These are phyloP conservation scores for Gambelia wislizenii DNA, from an alignment of 2,797 vertebrate genomes.

Conservation along the genomic window DNA sequence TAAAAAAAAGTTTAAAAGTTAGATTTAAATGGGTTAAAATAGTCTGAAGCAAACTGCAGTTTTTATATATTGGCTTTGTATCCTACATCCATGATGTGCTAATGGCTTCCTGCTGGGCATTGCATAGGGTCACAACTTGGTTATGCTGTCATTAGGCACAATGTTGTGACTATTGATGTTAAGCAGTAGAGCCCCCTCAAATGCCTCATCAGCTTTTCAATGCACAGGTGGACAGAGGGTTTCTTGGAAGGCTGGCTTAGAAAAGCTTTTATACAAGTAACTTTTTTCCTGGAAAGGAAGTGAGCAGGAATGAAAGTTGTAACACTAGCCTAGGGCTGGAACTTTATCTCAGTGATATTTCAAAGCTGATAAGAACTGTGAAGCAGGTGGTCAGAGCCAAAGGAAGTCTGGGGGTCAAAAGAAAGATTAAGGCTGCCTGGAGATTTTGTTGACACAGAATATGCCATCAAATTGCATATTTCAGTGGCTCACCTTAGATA, in stretches of 20 bases:
- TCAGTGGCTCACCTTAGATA: conserved; percentile 43
- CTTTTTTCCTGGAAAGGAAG: not conserved
- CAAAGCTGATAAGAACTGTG: conserved; percentile 36
- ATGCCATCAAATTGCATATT: conserved; percentile 43
- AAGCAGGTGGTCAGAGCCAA: conserved; percentile 7
- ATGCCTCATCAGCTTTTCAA: not conserved
- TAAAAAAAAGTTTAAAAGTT: too few relatives aligned
- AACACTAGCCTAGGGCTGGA: not conserved
- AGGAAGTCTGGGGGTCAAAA: conserved; percentile 33
- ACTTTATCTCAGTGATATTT: conserved; percentile 31
- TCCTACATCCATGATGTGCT: not conserved
- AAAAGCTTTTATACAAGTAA: not conserved
- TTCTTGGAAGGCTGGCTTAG: not conserved
- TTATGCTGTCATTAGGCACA: not conserved
- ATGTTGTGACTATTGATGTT: too few relatives aligned
- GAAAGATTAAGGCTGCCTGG: conserved; percentile 28
- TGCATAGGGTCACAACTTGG: not conserved
- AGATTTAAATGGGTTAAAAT: too few relatives aligned
- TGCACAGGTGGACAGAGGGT: rapidly evolving
- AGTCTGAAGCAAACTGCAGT: not conserved
- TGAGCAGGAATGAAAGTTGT: not conserved
- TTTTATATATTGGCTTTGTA: not conserved
- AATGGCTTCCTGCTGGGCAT: not conserved
- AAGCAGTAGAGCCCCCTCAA: too few relatives aligned
- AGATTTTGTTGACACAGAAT: conserved; percentile 45